These are phyloP conservation scores for Drosophila parthenogenetica DNA, from an alignment of 2,888 invertebrate genomes.

Conservation along the genomic window DNA sequence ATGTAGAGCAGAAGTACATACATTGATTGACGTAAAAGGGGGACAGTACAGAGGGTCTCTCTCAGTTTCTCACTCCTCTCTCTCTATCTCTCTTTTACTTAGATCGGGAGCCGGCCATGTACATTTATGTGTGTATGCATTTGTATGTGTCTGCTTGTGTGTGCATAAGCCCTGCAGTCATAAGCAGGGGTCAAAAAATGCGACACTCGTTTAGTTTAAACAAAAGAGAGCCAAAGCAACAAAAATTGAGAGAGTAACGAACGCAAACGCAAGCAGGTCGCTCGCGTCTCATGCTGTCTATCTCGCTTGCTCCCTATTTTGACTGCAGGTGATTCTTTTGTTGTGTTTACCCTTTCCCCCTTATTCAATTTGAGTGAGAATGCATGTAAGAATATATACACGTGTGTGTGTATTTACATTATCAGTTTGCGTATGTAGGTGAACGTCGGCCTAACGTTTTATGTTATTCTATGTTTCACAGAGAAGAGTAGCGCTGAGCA, in stretches of 20 bases:
- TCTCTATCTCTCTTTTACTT: no score
- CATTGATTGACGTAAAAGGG: slow-evolving; percentile 4
- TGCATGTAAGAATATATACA: slow-evolving; percentile 1
- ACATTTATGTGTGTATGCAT: background rate
- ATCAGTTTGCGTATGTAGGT: slow-evolving; percentile 55
- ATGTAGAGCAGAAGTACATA: slow-evolving; percentile 65
- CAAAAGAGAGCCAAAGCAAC: slow-evolving; percentile 6
- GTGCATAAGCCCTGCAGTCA: slow-evolving; percentile 30
- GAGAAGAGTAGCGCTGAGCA: slow-evolving; percentile 24
- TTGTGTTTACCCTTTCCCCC: slow-evolving; percentile 20
- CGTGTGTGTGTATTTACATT: slow-evolving; percentile 37
- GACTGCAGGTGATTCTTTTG: slow-evolving; percentile 48
- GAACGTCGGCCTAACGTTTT: slow-evolving; percentile 54
- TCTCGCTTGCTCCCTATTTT: slow-evolving; percentile 17
- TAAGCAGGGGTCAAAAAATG: slow-evolving; percentile 53
- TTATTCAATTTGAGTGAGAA: slow-evolving; percentile 14
- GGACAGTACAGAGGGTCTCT: background rate
- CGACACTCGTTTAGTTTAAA: slow-evolving; percentile 40
- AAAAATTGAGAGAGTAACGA: slow-evolving; percentile 24
- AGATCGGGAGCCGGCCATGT: slow-evolving; percentile 8
- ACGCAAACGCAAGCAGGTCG: slow-evolving; percentile 33
- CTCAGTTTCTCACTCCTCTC: no score
- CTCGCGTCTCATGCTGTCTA: background rate
- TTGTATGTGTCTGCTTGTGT: background rate
- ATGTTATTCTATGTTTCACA: slow-evolving; percentile 30